Evolutionary conservation across 2,113 vertebrate species (phyloP).

Genomic region (Chaetodon trifascialis): DNA sequence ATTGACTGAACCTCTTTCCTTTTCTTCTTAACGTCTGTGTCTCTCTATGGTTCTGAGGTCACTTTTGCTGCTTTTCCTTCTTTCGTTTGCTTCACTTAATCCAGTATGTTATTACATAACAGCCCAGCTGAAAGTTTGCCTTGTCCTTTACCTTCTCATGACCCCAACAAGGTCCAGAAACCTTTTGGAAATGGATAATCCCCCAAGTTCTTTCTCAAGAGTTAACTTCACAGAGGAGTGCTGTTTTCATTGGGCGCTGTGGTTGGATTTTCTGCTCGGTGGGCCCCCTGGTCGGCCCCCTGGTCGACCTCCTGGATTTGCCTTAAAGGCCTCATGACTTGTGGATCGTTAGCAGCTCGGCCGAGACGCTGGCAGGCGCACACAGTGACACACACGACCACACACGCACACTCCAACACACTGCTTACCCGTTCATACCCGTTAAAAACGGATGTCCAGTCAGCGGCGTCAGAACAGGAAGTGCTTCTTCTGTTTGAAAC

Average conservation of each 20-base stretch:
- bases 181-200: background rate
- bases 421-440: too few relatives aligned
- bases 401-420: slow-evolving; percentile 35
- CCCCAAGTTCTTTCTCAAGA: slow-evolving; percentile 23
- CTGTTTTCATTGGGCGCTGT: slow-evolving; percentile 54
- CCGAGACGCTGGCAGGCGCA: slow-evolving; percentile 32
- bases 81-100: background rate
- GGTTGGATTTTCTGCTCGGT: slow-evolving; percentile 39
- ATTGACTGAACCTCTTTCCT: slow-evolving; percentile 9
- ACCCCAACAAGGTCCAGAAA: slow-evolving; percentile 31
- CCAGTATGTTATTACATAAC: background rate
- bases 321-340: slow-evolving; percentile 53
- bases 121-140: slow-evolving; percentile 1
- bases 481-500: background rate
- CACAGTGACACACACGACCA: slow-evolving; percentile 12
- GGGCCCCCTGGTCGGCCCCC: slow-evolving; percentile 49
- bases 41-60: background rate
- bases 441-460: slow-evolving; percentile 51
- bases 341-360: slow-evolving; percentile 61
- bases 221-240: slow-evolving; percentile 47
- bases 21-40: background rate
- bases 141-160: slow-evolving; percentile 15
- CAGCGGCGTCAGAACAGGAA: slow-evolving; percentile 35
- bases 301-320: slow-evolving; percentile 58
- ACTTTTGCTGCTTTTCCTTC: background rate